These are phyloP conservation scores for Agapetus fuscipes DNA, from an alignment of 2,888 invertebrate species.

Conservation along the genomic window DNA sequence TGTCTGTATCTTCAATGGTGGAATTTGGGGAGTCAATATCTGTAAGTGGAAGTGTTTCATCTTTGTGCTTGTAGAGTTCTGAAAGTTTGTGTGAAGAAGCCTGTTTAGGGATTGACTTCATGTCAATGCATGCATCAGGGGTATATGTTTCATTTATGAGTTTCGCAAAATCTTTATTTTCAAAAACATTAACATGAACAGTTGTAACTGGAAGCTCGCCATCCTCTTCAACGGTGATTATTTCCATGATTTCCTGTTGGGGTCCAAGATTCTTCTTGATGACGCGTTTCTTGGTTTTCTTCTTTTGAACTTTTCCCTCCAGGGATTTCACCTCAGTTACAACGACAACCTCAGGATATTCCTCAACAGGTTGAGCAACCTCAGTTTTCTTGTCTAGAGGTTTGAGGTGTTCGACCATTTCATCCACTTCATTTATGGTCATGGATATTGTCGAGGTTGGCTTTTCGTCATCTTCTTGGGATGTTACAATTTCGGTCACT, in stretches of 20 bases:
- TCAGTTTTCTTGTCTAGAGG: slow-evolving; percentile 11
- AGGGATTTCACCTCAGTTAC: slow-evolving; percentile 20
- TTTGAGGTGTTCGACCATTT: slow-evolving; percentile 11
- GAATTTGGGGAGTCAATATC: too few species aligned
- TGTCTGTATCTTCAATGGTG: too few species aligned
- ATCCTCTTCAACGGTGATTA: slow-evolving; percentile 27
- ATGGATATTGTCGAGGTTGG: slow-evolving; percentile 27
- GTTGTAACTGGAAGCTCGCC: slow-evolving; percentile 25
- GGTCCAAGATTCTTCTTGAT: slow-evolving; percentile 35
- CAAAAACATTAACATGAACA: slow-evolving; percentile 23
- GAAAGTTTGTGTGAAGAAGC: too few species aligned
- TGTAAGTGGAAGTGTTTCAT: too few species aligned
- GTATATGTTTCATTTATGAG: too few species aligned
- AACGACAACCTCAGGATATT: slow-evolving; percentile 22
- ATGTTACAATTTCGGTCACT: slow-evolving; percentile 34
- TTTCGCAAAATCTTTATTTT: too few species aligned
- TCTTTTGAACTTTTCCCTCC: slow-evolving; percentile 16
- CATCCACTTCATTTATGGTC: slow-evolving; percentile 15
- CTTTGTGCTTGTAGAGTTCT: too few species aligned
- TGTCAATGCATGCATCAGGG: too few species aligned
- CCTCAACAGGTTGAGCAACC: slow-evolving; percentile 16
- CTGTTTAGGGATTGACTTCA: too few species aligned
- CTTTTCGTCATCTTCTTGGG: slow-evolving; percentile 32
- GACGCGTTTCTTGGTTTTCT: slow-evolving; percentile 29
- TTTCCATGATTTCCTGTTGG: slow-evolving; percentile 29